Conservation (phyloP, 2,888 invertebrate genomes). For the Vesta saturnalis region DNA sequence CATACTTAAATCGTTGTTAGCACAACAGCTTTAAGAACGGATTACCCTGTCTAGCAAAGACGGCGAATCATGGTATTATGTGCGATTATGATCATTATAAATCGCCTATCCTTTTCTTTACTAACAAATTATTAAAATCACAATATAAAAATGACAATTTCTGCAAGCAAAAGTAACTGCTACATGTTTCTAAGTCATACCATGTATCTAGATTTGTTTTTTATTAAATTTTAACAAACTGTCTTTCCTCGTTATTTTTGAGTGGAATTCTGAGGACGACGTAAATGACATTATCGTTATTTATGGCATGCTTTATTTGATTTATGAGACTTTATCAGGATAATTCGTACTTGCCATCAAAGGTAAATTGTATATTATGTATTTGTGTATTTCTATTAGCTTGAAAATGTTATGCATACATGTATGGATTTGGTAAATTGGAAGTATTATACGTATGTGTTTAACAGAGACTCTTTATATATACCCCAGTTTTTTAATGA, state of each 20-base stretch:
- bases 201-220: neutral
- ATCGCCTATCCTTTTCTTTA: neutral
- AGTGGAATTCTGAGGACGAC: neutral
- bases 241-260: neutral
- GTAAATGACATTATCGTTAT: slow-evolving; percentile 2
- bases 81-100: neutral
- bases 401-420: too few relatives aligned
- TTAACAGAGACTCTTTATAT: too few relatives aligned
- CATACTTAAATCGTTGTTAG: neutral
- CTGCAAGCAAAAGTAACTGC: too few relatives aligned
- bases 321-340: neutral
- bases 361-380: too few relatives aligned
- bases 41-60: neutral
- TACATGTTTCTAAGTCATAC: too few relatives aligned
- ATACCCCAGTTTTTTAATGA: too few relatives aligned
- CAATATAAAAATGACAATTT: too few relatives aligned
- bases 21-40: neutral
- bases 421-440: too few relatives aligned
- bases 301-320: slow-evolving; percentile 3
- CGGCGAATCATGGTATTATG: neutral
- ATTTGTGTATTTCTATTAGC: too few relatives aligned
- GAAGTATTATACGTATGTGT: too few relatives aligned
- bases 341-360: neutral
- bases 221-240: slow-evolving; percentile 1
- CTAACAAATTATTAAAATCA: neutral